Base-by-base conservation (phyloP, 2,888 invertebrate genomes). In the Corbicula japonica region DNA sequence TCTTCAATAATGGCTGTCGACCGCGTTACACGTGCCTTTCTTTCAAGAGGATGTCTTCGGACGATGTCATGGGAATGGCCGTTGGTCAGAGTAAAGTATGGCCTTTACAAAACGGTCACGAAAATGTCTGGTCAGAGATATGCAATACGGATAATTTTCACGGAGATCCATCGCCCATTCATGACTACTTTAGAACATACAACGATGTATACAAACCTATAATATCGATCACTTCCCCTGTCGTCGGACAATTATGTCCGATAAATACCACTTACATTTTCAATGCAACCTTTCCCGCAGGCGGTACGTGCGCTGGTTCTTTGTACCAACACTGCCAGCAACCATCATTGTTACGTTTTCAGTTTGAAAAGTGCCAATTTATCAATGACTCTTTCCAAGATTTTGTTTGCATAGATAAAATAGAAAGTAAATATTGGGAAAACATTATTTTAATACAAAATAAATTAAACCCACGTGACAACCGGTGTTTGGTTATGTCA, bases 11-110 rank as follows among this genome's bases (percentile, higher is more conserved):
- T 66, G 90, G 91, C 6, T 91, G 91, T 63, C 73, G 89, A n/a
- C 91, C 91, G 6, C 68, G 90, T 12, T 89, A 86, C 68, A 87
- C 89, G 8, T 91, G 91, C 65, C n/a, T 90, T 18, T 68, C 83
- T 44, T 76, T 91, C n/a, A 76, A 79, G 30, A 68, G 83, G n/a
- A 70, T 87, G 0, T 80, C 77, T 0, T 86, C 85, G 1, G 86
- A 86, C 23, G n/a, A 65, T 65, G 88, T 88, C 1, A 56, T 89
- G 50, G 83, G 86, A 0, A 88, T 86, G 66, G 81, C 87, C 8
- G 65, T 90, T 8, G 84, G 88, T 26, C 86, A 87, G 50, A 90
- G 89, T 65, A 76, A 76, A 58, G 81, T 77, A 18, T 91, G 91
- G 91, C 89, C 91, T 3, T 62, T 86, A 21, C 38, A 61, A 26